Evolutionary conservation across 2,888 invertebrate species (phyloP).

Genomic region (Punctoribates punctum): DNA sequence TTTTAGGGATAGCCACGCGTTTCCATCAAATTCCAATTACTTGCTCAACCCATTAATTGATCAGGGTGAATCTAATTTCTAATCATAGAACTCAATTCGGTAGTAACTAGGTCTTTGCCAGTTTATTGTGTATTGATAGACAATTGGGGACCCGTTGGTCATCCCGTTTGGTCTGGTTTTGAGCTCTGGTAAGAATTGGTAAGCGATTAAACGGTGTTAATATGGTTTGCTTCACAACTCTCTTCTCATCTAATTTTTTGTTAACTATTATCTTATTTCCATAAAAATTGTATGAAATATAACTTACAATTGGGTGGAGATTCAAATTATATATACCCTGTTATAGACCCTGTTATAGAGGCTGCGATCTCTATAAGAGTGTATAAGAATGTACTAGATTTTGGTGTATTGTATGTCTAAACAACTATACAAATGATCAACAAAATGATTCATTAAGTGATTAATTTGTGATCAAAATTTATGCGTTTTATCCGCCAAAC

Average conservation of each 20-base stretch:
- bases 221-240: slow-evolving; percentile 10
- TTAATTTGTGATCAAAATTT: neutral
- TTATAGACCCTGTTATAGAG: too few species aligned
- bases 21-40: neutral
- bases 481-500: neutral
- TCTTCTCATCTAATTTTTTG: neutral
- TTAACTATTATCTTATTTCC: neutral
- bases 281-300: neutral
- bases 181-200: neutral
- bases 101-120: too few species aligned
- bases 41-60: neutral
- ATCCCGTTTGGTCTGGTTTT: neutral
- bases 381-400: neutral
- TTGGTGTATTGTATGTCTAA: neutral
- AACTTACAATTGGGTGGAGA: slow-evolving; percentile 6
- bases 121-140: neutral
- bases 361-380: too few species aligned
- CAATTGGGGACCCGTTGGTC: too few species aligned
- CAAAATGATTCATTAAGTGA: slow-evolving; percentile 27
- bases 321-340: neutral
- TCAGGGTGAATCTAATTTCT: too few species aligned
- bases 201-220: neutral
- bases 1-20: neutral
- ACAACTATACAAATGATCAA: slow-evolving; percentile 18
- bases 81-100: too few species aligned